Base-by-base conservation (phyloP, 2,888 invertebrate species). In the Macaria notata region DNA sequence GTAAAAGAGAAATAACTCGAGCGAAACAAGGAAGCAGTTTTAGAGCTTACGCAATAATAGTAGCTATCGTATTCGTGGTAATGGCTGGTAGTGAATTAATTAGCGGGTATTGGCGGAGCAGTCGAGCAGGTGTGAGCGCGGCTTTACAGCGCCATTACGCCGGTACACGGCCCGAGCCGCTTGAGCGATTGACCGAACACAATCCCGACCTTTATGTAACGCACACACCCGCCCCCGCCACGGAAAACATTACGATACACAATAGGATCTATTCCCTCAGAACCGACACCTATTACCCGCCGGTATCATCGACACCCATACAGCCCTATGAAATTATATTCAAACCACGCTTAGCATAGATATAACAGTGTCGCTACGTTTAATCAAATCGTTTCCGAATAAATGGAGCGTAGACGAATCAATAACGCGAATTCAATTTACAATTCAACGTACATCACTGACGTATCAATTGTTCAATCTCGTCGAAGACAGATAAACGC, bases 401-500 rank as follows among this genome's bases (percentile, higher is more conserved):
- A 87, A 88, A 88, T 86, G 83, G 81, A 83, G 81, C 84, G 79
- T 75, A 80, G 83, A 84, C 80, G 79, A 87, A 88, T 87, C 82
- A 85, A 86, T 86, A 86, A 79, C 81, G 79, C 72, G 79, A 84
- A 89, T 89, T 89, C 88, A 88, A 89, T 90, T 89, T 88, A 86
- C 85, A 84, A 83, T 85, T 86, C 84, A 80, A 79, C 82, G 84
- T 88, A 88, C 87, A 88, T 85, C 85, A 86, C 78, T 83, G 84
- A 88, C 86, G 84, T 89, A 89, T 88, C 89, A 88, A 88, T 89
- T 88, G 89, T 86, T 87, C 84, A 82, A 90, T 89, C 87, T 86
- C 78, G 83, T 82, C 73, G 84, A 84, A 87, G 87, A 83, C 83
- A 83, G 90, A 88, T 89, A 89, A 90, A 89, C 86, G 88, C 84